A percentile compares a stretch with the other conserved stretches of the same genome.
phyloP scores from a whole-genome alignment of 2,888 invertebrate genomes.

The Eupithecia tripunctaria region DNA sequence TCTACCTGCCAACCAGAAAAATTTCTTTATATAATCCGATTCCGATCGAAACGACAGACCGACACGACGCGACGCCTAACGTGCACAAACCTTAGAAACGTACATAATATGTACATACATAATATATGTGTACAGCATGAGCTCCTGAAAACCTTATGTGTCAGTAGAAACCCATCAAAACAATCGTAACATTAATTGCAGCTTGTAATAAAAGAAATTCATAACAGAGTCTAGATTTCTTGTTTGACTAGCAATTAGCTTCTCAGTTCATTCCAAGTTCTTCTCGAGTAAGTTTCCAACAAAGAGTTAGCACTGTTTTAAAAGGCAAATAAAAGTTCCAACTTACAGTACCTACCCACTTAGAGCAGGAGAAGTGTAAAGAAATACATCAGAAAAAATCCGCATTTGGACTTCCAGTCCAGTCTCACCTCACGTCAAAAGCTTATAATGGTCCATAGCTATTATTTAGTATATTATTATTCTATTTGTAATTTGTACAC shows the following conservation, averaged over 20 bases:
- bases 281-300: constrained; percentile 39
- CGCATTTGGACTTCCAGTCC: background rate
- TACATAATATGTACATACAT: no score
- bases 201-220: constrained; percentile 16
- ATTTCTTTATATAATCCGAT: no score
- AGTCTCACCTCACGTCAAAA: no score
- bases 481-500: no score
- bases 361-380: background rate
- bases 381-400: background rate
- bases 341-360: constrained; percentile 23
- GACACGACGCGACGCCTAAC: no score
- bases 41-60: no score
- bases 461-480: no score
- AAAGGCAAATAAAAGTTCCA: constrained; percentile 45
- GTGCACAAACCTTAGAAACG: no score
- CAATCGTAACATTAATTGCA: background rate
- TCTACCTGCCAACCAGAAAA: no score
- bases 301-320: constrained; percentile 44
- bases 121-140: no score
- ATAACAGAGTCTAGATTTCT: constrained; percentile 32
- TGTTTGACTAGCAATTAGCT: constrained; percentile 45
- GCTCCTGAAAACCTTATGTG: background rate
- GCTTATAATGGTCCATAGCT: no score
- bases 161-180: background rate
- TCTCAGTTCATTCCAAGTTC: constrained; percentile 40